phyloP scores from a whole-genome alignment of 2,888 invertebrate species.

The Caradrina clavipalpis region DNA sequence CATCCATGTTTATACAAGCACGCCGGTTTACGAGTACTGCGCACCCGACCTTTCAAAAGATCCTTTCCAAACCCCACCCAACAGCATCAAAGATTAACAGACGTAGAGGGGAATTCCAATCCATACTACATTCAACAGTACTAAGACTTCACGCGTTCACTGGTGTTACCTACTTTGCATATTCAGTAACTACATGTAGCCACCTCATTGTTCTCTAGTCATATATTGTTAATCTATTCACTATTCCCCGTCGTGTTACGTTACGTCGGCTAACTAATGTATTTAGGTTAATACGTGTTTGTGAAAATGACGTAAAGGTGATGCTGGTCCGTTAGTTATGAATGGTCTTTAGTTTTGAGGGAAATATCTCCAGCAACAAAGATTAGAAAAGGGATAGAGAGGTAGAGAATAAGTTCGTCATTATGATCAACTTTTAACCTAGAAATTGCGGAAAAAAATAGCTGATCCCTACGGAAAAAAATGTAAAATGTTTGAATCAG shows the following conservation, averaged over 20 bases:
- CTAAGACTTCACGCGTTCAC: conserved; percentile 33
- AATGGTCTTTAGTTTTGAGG: background rate
- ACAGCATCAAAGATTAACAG: too few relatives aligned
- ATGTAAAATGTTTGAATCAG: too few relatives aligned
- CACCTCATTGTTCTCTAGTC: conserved; percentile 34
- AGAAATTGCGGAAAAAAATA: too few relatives aligned
- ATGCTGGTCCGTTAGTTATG: background rate
- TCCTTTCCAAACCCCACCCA: too few relatives aligned
- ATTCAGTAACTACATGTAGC: conserved; percentile 27
- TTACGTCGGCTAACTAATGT: conserved; percentile 34
- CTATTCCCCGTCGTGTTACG: conserved; percentile 4
- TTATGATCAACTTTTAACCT: too few relatives aligned
- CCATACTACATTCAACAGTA: background rate
- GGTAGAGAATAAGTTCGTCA: too few relatives aligned
- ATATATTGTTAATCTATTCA: conserved; percentile 48
- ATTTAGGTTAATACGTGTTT: conserved; percentile 41
- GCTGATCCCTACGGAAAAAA: too few relatives aligned
- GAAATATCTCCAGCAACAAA: too few relatives aligned
- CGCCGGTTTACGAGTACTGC: too few relatives aligned
- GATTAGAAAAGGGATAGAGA: too few relatives aligned
- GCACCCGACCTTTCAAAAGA: too few relatives aligned
- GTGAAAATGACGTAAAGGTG: conserved; percentile 11
- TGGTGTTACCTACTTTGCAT: conserved; percentile 36
- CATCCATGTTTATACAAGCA: too few relatives aligned
- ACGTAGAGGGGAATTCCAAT: conserved; percentile 21